phyloP scores from a whole-genome alignment of 2,797 vertebrate species.

The Oreortyx pictus region DNA sequence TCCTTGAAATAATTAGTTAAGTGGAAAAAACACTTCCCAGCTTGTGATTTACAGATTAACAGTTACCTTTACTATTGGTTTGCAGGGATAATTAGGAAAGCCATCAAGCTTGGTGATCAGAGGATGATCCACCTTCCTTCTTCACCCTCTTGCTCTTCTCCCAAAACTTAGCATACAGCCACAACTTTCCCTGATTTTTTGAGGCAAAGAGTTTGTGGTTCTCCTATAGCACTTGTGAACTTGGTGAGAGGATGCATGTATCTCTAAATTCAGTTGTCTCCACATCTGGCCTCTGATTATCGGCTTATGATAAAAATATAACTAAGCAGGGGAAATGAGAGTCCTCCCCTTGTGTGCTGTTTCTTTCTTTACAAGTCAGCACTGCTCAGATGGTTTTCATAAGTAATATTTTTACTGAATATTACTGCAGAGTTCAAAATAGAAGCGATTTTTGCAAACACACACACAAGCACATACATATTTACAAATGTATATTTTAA shows the following conservation, averaged over 20 bases:
- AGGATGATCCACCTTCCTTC: background rate
- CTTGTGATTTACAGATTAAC: background rate
- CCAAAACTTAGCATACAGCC: background rate
- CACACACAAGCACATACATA: background rate
- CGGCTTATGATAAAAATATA: background rate
- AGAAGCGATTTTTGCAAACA: slow-evolving; percentile 17
- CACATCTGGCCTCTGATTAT: background rate
- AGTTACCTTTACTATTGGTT: background rate
- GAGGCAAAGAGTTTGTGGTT: background rate
- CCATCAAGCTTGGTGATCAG: background rate
- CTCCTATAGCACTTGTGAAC: background rate
- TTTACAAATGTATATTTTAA: slow-evolving; percentile 26
- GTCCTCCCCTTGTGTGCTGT: background rate
- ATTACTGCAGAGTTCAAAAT: slow-evolving; percentile 39
- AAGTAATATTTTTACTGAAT: slow-evolving; percentile 3
- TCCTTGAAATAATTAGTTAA: background rate
- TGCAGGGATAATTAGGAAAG: background rate
- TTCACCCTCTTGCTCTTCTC: background rate
- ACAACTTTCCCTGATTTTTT: background rate
- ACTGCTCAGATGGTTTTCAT: background rate
- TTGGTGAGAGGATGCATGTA: background rate
- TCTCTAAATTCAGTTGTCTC: background rate
- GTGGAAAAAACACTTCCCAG: background rate
- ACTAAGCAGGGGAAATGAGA: background rate
- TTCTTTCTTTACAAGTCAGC: background rate